Base-by-base conservation (phyloP, 2,888 invertebrate genomes). In the Cantharis rufa region DNA sequence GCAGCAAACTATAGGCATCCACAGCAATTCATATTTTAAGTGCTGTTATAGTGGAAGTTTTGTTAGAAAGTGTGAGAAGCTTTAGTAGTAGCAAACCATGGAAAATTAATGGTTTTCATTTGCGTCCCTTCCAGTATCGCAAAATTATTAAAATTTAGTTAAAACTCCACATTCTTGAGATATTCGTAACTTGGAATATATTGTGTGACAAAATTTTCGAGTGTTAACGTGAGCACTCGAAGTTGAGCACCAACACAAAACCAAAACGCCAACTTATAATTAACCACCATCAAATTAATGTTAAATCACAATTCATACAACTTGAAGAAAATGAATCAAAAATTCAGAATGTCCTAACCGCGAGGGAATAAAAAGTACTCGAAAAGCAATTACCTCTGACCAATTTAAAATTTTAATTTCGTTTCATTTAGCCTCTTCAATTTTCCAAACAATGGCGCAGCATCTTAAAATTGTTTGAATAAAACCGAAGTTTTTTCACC, bases 11-110 rank as follows among this genome's bases (percentile, higher is more conserved):
- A 66, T 64, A 32, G 72, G 66, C 64, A 72, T 64, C 64, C 72
- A 71, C 70, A 68, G 69, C 72, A 73, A 73, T 73, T 73, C 72
- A 73, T 69, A 73, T 73, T 73, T 72, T 69, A 62, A 73, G 72
- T 48, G 72, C 68, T 73, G 72, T 61, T 72, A 72, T 68, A 66
- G 66, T 48, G 68, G 68, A 68, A 73, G 72, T 73, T 73, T 73
- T 73, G 68, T 69, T 73, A 48, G 69, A 73, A 69, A 72, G 32
- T 72, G 72, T 72, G 13, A 68, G 32, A 61, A 24, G 72, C 72
- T 71, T 62, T 73, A 66, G 64, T 32, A 64, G 71, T 28, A 62
- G 72, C 72, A 62, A 62, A 62, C 32, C 64, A 66, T 28, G 72
- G 72, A 66, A 72, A 72, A 72, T 72, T 72, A 64, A 72, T 72